Percentiles rank a stretch among this genome's conserved stretches.
phyloP scores from a whole-genome alignment of 2,888 invertebrate genomes.

The Pyralis farinalis region DNA sequence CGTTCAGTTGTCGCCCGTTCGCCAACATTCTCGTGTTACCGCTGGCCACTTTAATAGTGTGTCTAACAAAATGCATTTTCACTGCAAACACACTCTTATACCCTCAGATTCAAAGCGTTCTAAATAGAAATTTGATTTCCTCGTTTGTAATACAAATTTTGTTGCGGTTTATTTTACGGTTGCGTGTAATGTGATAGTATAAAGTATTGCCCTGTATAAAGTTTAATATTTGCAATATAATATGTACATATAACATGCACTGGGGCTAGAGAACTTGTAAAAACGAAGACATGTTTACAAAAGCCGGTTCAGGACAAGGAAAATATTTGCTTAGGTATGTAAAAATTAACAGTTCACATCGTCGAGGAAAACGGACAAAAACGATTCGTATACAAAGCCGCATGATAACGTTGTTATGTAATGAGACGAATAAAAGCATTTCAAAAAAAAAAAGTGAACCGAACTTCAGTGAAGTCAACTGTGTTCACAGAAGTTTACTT shows the following conservation, averaged over 20 bases:
- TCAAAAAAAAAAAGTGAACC: too few relatives aligned
- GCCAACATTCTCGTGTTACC: constrained; percentile 53
- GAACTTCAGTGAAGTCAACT: too few relatives aligned
- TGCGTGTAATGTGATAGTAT: constrained; percentile 35
- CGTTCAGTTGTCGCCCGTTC: constrained; percentile 40
- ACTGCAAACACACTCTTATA: constrained; percentile 32
- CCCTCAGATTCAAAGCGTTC: constrained; percentile 25
- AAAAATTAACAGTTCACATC: too few relatives aligned
- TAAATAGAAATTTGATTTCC: constrained; percentile 16
- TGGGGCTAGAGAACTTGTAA: too few relatives aligned
- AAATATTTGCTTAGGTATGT: too few relatives aligned
- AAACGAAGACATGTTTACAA: too few relatives aligned
- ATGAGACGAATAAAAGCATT: too few relatives aligned
- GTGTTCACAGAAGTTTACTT: too few relatives aligned
- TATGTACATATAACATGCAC: background rate
- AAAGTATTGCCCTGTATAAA: constrained; percentile 26
- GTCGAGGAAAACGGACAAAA: too few relatives aligned
- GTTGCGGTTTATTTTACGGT: constrained; percentile 37
- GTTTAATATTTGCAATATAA: constrained; percentile 24
- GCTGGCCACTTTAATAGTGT: constrained; percentile 32
- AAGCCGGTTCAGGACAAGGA: too few relatives aligned
- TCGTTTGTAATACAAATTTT: constrained; percentile 17
- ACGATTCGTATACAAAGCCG: too few relatives aligned
- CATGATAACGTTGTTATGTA: too few relatives aligned
- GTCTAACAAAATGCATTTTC: constrained; percentile 24